phyloP scores from a whole-genome alignment of 2,113 vertebrate genomes.

The Anser brachyrhynchus region DNA sequence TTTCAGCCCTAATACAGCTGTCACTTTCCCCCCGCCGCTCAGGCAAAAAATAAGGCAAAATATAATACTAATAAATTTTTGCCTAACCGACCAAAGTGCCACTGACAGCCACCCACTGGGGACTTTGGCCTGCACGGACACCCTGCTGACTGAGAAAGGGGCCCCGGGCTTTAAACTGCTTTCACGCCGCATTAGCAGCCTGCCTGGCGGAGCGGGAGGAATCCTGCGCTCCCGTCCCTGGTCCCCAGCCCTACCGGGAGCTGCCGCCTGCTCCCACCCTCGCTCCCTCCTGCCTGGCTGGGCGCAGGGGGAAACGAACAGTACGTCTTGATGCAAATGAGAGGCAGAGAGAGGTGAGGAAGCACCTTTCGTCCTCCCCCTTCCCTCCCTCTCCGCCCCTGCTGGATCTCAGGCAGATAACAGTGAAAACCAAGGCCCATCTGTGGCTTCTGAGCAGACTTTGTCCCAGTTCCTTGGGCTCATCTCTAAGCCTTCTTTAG shows the following conservation, averaged over 20 bases:
- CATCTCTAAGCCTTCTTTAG: slow-evolving; percentile 68
- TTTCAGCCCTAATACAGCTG: slow-evolving; percentile 57
- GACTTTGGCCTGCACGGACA: neutral
- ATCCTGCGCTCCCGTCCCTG: neutral
- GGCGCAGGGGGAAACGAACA: neutral
- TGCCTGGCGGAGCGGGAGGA: neutral
- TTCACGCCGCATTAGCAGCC: slow-evolving; percentile 50
- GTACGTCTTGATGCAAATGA: neutral
- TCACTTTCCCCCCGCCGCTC: slow-evolving; percentile 36
- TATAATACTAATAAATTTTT: slow-evolving; percentile 66
- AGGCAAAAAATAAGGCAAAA: neutral
- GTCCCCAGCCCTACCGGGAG: neutral
- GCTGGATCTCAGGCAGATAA: slow-evolving; percentile 24
- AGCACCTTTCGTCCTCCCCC: neutral
- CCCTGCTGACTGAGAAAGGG: slow-evolving; percentile 12
- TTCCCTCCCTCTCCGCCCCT: neutral
- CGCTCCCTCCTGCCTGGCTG: neutral
- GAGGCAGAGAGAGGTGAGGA: neutral
- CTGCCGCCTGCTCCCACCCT: neutral
- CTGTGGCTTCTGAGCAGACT: slow-evolving; percentile 56
- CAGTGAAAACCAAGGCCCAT: slow-evolving; percentile 46
- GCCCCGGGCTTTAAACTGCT: slow-evolving; percentile 20
- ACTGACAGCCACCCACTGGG: slow-evolving; percentile 55
- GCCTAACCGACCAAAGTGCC: neutral
- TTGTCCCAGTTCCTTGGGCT: slow-evolving; percentile 54